phyloP scores from a whole-genome alignment of 2,113 vertebrate species.

The Cyphomyrus discorhynchus region DNA sequence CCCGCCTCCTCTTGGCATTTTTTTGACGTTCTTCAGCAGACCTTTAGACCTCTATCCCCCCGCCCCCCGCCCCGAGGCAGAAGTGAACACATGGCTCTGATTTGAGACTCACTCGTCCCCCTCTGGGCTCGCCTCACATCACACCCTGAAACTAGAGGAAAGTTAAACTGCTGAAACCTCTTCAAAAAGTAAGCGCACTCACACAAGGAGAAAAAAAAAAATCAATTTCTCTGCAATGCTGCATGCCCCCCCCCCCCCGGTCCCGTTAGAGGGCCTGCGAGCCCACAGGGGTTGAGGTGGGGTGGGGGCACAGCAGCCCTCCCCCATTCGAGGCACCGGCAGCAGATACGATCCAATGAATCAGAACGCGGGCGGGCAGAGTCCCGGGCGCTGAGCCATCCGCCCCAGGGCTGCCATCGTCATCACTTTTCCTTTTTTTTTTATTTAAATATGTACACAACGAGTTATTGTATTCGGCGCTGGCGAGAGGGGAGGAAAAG shows the following conservation, averaged over 20 bases:
- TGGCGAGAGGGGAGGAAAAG: background rate
- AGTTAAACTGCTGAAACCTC: background rate
- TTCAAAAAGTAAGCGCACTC: background rate
- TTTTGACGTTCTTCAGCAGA: background rate
- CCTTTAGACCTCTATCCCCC: background rate
- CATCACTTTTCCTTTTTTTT: background rate
- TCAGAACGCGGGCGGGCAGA: background rate
- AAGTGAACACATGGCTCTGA: conserved; percentile 12
- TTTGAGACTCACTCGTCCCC: background rate
- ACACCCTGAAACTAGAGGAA: background rate
- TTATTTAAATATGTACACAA: background rate
- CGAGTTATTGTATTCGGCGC: background rate
- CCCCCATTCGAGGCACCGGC: background rate
- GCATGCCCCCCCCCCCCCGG: background rate
- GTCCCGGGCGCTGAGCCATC: background rate
- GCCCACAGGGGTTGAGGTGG: background rate
- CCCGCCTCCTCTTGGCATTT: background rate
- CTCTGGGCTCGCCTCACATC: background rate
- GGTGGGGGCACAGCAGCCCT: background rate
- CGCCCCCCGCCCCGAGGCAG: background rate
- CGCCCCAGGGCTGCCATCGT: background rate
- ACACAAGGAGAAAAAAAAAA: background rate
- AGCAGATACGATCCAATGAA: background rate
- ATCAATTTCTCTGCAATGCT: background rate
- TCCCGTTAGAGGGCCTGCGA: background rate